Base-by-base conservation (phyloP, 2,113 vertebrate genomes). In the Semnornis frantzii region DNA sequence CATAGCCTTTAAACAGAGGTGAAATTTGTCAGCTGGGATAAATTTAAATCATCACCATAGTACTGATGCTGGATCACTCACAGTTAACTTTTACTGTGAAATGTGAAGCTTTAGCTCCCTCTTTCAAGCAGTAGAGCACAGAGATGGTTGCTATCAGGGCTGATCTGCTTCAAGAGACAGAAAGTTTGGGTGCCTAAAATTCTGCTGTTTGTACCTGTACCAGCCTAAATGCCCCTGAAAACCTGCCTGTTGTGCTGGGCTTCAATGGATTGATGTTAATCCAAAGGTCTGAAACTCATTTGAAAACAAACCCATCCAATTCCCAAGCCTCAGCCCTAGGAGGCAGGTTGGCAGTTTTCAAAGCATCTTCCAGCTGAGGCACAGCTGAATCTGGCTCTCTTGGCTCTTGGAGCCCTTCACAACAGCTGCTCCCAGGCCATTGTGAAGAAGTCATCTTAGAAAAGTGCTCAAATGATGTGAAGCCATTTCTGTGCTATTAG, bases 311-410 rank as follows among this genome's bases (percentile, higher is more conserved):
- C 27, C 0, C 77, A 63, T 48, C 58, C 52, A 60, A 70, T 90
- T 88, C 79, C 69, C 60, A 93, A 77, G 69, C 24, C 33, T 92
- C 70, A 76, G 64, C 42, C 75, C 60, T 82, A 65, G 82, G 89
- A 91, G 52, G 68, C 25, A 84, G 87, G 46, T 66, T 93, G 78
- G 68, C 42, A 87, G 44, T 82, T 93, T 62, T 37, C 21, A 82
- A 37, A 79, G 84, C 27, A 12, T 37, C 60, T 80, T 85, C 70
- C 89, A 95, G 60, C 77, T 82, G 89, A 94, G 79, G 58, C 54
- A 28, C 59, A 87, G 79, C 5, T 85, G 75, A 80, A 72, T 39
- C 57, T 90, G 87, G 24, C 80, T 86, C 42, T 19, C 25, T 83
- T 46, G 33, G 42, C 59, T 80, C 9, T 12, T 85, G 59, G 25